phyloP scores from a whole-genome alignment of 2,888 invertebrate species.

The Hypomecis punctinalis region DNA sequence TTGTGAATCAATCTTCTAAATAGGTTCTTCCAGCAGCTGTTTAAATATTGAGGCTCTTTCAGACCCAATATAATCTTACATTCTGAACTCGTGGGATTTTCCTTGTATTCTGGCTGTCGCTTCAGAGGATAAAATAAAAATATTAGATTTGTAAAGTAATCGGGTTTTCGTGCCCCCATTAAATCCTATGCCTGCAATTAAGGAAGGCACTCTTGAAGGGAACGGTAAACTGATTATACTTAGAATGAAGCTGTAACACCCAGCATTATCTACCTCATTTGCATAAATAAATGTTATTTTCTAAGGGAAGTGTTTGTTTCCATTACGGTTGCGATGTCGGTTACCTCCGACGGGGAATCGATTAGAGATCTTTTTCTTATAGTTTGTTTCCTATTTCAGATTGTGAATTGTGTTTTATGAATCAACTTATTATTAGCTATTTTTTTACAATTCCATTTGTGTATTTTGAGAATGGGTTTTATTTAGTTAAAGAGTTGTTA shows the following conservation, averaged over 20 bases:
- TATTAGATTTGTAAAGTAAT: slow-evolving; percentile 62
- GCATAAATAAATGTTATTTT: slow-evolving; percentile 72
- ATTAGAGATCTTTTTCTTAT: slow-evolving; percentile 37
- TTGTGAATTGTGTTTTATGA: neutral
- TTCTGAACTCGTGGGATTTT: slow-evolving; percentile 22
- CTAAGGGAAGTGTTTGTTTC: slow-evolving; percentile 61
- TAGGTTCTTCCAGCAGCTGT: slow-evolving; percentile 25
- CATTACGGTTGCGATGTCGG: slow-evolving; percentile 49
- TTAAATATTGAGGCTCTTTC: slow-evolving; percentile 26
- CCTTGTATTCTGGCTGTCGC: slow-evolving; percentile 30
- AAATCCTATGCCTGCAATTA: slow-evolving; percentile 74
- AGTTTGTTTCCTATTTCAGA: neutral
- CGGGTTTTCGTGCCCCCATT: slow-evolving; percentile 64
- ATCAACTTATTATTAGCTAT: too few relatives aligned
- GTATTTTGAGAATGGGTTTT: too few relatives aligned
- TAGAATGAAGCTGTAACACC: slow-evolving; percentile 74
- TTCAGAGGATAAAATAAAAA: slow-evolving; percentile 38
- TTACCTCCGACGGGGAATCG: slow-evolving; percentile 40
- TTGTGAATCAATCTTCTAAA: slow-evolving; percentile 32
- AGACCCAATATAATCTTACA: slow-evolving; percentile 21
- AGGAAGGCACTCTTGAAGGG: slow-evolving; percentile 58
- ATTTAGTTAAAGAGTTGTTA: too few relatives aligned
- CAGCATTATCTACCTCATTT: slow-evolving; percentile 66
- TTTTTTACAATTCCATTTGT: too few relatives aligned
- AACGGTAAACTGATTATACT: slow-evolving; percentile 71